Conservation (phyloP, 1,140 invertebrate species). For the Lithobius niger region DNA sequence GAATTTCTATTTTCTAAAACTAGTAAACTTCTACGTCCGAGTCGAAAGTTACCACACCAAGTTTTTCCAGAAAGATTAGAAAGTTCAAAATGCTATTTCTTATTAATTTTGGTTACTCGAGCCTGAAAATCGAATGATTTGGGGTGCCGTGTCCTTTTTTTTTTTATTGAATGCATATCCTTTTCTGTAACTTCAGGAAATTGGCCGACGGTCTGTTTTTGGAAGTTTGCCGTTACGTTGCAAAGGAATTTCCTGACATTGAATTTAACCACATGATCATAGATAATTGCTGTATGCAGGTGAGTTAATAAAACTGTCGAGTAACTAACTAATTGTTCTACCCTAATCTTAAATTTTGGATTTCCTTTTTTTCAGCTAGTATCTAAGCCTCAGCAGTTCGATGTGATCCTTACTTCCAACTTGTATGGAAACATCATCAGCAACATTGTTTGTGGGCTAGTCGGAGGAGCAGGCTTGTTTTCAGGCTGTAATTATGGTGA, state of each 20-base stretch:
- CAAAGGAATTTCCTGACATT: slow-evolving; percentile 40
- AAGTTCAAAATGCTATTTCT: too few species aligned
- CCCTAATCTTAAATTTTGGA: too few species aligned
- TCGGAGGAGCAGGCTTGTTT: slow-evolving; percentile 90
- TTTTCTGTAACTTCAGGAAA: slow-evolving; percentile 55
- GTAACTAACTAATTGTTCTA: slow-evolving; percentile 22
- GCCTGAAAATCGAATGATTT: too few species aligned
- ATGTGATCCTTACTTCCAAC: slow-evolving; percentile 97
- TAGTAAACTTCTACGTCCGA: too few species aligned
- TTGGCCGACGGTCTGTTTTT: slow-evolving; percentile 45
- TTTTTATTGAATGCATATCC: too few species aligned
- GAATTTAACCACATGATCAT: slow-evolving; percentile 46
- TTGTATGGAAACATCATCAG: slow-evolving; percentile 95
- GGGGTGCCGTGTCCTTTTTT: too few species aligned
- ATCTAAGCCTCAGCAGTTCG: slow-evolving; percentile 92
- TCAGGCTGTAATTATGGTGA: slow-evolving; percentile 94
- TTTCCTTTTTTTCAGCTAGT: slow-evolving; percentile 54
- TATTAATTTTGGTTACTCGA: too few species aligned
- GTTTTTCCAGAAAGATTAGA: too few species aligned
- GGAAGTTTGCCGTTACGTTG: slow-evolving; percentile 36
- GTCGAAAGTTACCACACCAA: too few species aligned
- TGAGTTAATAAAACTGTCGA: slow-evolving; percentile 27
- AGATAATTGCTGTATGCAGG: slow-evolving; percentile 47
- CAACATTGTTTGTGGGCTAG: slow-evolving; percentile 90
- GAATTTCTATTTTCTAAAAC: too few species aligned